These are phyloP conservation scores for Lepidochrysops patricia DNA, from an alignment of 2,888 invertebrate genomes.

Conservation along the genomic window DNA sequence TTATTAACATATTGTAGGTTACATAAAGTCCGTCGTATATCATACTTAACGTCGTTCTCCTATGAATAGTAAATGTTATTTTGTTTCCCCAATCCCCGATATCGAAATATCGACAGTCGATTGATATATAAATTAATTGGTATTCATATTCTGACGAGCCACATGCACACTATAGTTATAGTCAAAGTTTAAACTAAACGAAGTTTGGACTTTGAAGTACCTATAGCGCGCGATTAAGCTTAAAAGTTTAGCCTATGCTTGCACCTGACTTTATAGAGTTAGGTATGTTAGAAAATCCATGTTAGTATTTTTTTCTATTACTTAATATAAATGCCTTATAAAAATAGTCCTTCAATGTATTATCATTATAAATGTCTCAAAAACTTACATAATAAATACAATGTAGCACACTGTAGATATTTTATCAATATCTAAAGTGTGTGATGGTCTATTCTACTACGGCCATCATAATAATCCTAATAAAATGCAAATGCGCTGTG, in stretches of 20 bases:
- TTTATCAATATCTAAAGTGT: no score
- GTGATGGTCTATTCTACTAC: neutral
- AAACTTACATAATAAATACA: no score
- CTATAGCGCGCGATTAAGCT: neutral
- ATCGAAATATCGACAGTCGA: slow-evolving; percentile 26
- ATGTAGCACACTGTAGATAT: no score
- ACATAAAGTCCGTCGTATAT: slow-evolving; percentile 15
- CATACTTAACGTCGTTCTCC: slow-evolving; percentile 25
- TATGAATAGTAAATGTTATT: slow-evolving; percentile 30
- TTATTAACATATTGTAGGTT: neutral
- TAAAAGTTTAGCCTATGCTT: no score
- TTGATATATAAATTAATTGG: slow-evolving; percentile 24
- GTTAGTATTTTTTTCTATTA: no score
- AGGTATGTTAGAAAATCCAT: no score
- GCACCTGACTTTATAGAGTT: no score
- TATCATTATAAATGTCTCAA: no score
- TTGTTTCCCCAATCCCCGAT: slow-evolving; percentile 25
- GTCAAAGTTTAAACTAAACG: neutral
- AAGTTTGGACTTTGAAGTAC: no score
- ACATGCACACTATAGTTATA: neutral
- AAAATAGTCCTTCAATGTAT: no score
- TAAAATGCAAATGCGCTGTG: slow-evolving; percentile 7
- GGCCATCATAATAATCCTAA: slow-evolving; percentile 6
- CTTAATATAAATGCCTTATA: no score
- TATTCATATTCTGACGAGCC: neutral